Base-by-base conservation (phyloP, 1,140 invertebrate genomes). In the Drosophila kohkoa region DNA sequence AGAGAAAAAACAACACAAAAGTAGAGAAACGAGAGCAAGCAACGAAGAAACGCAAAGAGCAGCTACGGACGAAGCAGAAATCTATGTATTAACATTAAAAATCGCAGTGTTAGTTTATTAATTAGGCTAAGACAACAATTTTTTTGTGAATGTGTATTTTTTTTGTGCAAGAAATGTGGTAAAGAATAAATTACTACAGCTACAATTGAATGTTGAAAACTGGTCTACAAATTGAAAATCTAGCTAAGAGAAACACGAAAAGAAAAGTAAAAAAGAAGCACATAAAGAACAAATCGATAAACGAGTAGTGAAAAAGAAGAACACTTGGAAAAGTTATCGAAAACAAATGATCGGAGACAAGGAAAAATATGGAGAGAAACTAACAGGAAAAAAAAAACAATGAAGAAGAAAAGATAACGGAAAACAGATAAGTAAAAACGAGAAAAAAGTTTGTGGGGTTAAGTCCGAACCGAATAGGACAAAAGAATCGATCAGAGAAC, bases 101-200 rank as follows among this genome's bases (percentile, higher is more conserved):
- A 68, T 48, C 41, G 60, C 52, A 76, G 67, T 30, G 41, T 77
- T 82, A 86, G 79, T 70, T 67, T 35, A 74, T 88, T 67, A 70
- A 74, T 60, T 83, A 83, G 78, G 70, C 64, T 87, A 87, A 88
- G 83, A 35, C 43, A 55, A 45, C 45, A 45, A 41, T 46, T 79
- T 71, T 79, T 86, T 83, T 82, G 57, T 81, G 68, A 25, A 54
- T 41, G 49, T 65, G 35, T 28, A 41, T 35, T 65, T 54, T 28
- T 54, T 64, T 64, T 71, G 15, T 43, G 41, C 30, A 64, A 46
- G 30, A 20, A 11, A 51, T 49, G 16, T 3, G 15, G 28, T 32
- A 48, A 57, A 41, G 2, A 10, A 25, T 28, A 8, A 49, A 11
- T 28, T 28, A 43, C 41, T 13, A 43, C n/a, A 20, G 35, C 32